A percentile compares a stretch with the other conserved stretches of the same genome.
phyloP scores from a whole-genome alignment of 1,140 invertebrate genomes.

The Zaprionus gabonicus region DNA sequence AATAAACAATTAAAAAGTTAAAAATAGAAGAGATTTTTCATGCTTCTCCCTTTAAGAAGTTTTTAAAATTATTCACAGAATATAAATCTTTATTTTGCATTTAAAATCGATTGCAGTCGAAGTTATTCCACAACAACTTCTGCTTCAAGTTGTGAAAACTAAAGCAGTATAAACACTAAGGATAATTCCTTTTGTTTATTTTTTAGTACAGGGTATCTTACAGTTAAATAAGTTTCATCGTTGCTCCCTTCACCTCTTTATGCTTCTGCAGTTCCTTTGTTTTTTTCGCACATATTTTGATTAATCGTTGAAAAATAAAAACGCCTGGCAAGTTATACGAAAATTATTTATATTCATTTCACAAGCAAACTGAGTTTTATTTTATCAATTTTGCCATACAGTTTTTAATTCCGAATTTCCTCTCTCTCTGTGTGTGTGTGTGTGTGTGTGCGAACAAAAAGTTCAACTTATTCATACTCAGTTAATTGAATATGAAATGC shows the following conservation, averaged over 20 bases:
- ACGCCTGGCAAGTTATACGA: conserved; percentile 12
- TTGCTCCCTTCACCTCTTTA: neutral
- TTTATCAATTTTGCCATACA: conserved; percentile 13
- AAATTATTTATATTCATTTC: conserved; percentile 37
- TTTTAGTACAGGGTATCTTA: neutral
- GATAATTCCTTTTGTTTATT: no score
- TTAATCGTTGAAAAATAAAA: conserved; percentile 19
- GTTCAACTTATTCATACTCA: conserved; percentile 33
- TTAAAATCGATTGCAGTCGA: no score
- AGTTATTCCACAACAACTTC: no score
- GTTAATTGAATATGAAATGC: conserved; percentile 56
- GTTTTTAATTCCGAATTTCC: conserved; percentile 9
- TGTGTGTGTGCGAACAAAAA: neutral
- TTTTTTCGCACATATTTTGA: conserved; percentile 5
- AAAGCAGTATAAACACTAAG: no score
- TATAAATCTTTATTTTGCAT: no score
- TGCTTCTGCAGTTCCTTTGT: neutral
- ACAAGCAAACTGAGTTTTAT: conserved; percentile 31
- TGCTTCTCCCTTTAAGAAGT: no score
- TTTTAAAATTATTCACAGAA: no score
- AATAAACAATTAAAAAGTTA: no score
- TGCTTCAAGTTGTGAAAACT: neutral
- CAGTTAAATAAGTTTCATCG: neutral
- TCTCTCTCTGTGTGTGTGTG: neutral
- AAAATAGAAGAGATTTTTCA: no score